phyloP scores from a whole-genome alignment of 2,888 invertebrate species.

The Galerucella calmariensis region DNA sequence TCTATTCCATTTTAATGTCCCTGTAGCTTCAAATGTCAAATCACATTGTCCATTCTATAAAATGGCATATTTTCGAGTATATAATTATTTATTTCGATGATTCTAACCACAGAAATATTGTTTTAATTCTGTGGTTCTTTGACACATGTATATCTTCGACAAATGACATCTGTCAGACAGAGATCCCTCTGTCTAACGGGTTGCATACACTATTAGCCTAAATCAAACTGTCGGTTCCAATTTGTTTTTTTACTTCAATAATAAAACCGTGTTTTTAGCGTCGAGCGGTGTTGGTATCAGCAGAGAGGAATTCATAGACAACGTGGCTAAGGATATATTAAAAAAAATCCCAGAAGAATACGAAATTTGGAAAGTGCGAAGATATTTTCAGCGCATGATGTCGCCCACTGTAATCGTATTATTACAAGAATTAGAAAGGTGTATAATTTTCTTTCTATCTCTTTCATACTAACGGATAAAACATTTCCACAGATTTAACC shows the following conservation, averaged over 20 bases:
- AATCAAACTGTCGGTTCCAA: too few relatives aligned
- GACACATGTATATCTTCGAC: too few relatives aligned
- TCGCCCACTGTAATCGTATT: constrained; percentile 88
- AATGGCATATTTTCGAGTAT: too few relatives aligned
- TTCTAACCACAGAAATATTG: too few relatives aligned
- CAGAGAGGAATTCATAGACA: constrained; percentile 87
- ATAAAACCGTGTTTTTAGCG: constrained; percentile 65
- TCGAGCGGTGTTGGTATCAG: constrained; percentile 78
- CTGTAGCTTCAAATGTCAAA: too few relatives aligned
- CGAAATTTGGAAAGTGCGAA: constrained; percentile 81
- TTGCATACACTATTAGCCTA: background rate
- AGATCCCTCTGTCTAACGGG: background rate
- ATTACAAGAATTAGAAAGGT: constrained; percentile 86
- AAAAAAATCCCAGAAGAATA: constrained; percentile 79
- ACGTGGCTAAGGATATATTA: constrained; percentile 81
- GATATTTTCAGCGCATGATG: constrained; percentile 82
- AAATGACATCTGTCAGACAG: too few relatives aligned
- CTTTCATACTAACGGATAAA: background rate
- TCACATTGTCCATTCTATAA: too few relatives aligned
- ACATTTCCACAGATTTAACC: constrained; percentile 71
- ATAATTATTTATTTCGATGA: too few relatives aligned
- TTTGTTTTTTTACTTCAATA: background rate
- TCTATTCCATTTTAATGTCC: too few relatives aligned
- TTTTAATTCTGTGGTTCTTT: too few relatives aligned
- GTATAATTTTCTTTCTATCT: background rate